phyloP scores from a whole-genome alignment of 2,888 invertebrate genomes.

The Epistrophe grossulariae region DNA sequence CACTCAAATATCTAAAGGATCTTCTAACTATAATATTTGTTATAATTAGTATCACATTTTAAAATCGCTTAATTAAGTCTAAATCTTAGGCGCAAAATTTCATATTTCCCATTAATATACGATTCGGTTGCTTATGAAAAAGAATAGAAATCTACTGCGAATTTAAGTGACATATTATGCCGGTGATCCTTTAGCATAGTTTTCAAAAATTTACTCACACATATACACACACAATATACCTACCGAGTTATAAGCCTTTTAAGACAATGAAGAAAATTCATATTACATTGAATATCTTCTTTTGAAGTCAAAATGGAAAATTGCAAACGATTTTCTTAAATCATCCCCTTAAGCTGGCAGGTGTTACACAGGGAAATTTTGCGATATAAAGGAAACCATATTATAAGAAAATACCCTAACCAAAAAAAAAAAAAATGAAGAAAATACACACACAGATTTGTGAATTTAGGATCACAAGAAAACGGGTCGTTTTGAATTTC shows the following conservation, averaged over 20 bases:
- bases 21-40: too few relatives aligned
- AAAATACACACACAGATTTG: conserved; percentile 46
- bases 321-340: conserved; percentile 42
- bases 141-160: background rate
- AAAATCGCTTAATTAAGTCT: too few relatives aligned
- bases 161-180: background rate
- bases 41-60: too few relatives aligned
- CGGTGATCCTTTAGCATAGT: background rate
- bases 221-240: background rate
- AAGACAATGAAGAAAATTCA: conserved; percentile 2
- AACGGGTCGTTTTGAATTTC: conserved; percentile 71
- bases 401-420: background rate
- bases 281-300: background rate
- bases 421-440: background rate
- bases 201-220: background rate
- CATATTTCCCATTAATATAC: too few relatives aligned
- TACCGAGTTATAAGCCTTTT: background rate
- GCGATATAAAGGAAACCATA: conserved; percentile 13
- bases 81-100: too few relatives aligned
- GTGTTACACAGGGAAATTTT: conserved; percentile 22
- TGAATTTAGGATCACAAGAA: conserved; percentile 53
- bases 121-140: background rate
- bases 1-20: too few relatives aligned
- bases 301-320: conserved; percentile 34
- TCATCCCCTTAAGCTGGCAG: conserved; percentile 27